These are phyloP conservation scores for Argyra leucocephala DNA, from an alignment of 2,888 invertebrate genomes.

Conservation along the genomic window DNA sequence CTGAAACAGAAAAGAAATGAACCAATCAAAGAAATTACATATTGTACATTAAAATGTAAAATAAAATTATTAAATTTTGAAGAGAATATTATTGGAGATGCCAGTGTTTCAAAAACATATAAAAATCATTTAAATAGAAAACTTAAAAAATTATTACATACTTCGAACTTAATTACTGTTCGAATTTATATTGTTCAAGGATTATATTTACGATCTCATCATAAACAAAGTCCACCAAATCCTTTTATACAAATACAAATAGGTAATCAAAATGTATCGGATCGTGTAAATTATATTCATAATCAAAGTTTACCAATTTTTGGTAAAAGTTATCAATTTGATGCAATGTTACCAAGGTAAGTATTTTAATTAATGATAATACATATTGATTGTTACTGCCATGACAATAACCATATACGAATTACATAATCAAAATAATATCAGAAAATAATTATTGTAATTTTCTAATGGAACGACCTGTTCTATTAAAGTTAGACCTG, in stretches of 20 bases:
- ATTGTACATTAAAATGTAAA: constrained; percentile 37
- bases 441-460: too few relatives aligned
- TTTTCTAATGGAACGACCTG: too few relatives aligned
- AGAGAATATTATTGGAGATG: too few relatives aligned
- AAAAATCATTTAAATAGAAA: constrained; percentile 13
- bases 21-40: constrained; percentile 41
- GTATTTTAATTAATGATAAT: too few relatives aligned
- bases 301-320: constrained; percentile 75
- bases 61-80: constrained; percentile 17
- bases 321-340: constrained; percentile 54
- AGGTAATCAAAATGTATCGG: constrained; percentile 55
- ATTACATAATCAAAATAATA: too few relatives aligned
- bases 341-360: constrained; percentile 34
- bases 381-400: neutral
- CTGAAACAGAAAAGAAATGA: constrained; percentile 35
- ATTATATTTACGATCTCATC: constrained; percentile 59
- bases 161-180: constrained; percentile 33
- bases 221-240: constrained; percentile 62
- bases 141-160: constrained; percentile 11
- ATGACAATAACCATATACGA: too few relatives aligned
- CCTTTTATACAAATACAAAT: constrained; percentile 65
- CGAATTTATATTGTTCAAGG: constrained; percentile 70
- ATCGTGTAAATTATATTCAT: constrained; percentile 59
- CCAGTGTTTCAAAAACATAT: constrained; percentile 2
- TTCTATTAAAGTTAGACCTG: too few relatives aligned